A percentile compares a stretch with the other conserved stretches of the same genome.
phyloP scores from a whole-genome alignment of 2,797 vertebrate species.

The Paedocypris micromegethes region DNA sequence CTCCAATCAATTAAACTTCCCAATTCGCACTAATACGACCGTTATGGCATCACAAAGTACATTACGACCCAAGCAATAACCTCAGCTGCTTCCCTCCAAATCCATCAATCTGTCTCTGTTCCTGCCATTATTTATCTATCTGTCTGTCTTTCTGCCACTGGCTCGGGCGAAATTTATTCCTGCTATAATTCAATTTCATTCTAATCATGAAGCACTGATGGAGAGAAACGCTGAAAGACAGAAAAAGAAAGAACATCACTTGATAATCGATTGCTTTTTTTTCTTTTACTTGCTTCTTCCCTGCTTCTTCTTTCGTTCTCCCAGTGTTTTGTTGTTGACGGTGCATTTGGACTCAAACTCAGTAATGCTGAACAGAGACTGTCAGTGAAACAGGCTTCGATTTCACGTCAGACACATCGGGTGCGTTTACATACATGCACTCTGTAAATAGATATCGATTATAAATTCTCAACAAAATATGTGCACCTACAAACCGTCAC shows the following conservation, averaged over 20 bases:
- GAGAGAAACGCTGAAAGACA: constrained; percentile 15
- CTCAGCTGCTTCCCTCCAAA: constrained; percentile 35
- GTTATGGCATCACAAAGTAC: constrained; percentile 21
- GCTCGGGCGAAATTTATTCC: constrained; percentile 62
- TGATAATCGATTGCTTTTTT: constrained; percentile 23
- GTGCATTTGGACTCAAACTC: constrained; percentile 22
- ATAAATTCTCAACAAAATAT: constrained; percentile 46
- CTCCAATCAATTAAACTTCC: constrained; percentile 49
- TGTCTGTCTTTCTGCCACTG: constrained; percentile 47
- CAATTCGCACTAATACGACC: constrained; percentile 47
- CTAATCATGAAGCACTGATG: constrained; percentile 43
- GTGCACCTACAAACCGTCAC: constrained; percentile 10
- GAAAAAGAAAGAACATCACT: constrained; percentile 22
- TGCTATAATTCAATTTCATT: constrained; percentile 46
- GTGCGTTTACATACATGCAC: constrained; percentile 42
- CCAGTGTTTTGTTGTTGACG: neutral
- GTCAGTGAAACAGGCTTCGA: constrained; percentile 43
- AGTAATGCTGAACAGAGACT: constrained; percentile 25
- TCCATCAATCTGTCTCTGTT: neutral
- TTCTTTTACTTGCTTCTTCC: constrained; percentile 8
- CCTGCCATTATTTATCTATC: constrained; percentile 46
- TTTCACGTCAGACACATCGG: constrained; percentile 48
- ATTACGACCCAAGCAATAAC: constrained; percentile 37
- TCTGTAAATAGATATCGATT: constrained; percentile 51
- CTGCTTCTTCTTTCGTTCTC: neutral